Base-by-base conservation (phyloP, 1,140 invertebrate species). In the Lepidurus apus region DNA sequence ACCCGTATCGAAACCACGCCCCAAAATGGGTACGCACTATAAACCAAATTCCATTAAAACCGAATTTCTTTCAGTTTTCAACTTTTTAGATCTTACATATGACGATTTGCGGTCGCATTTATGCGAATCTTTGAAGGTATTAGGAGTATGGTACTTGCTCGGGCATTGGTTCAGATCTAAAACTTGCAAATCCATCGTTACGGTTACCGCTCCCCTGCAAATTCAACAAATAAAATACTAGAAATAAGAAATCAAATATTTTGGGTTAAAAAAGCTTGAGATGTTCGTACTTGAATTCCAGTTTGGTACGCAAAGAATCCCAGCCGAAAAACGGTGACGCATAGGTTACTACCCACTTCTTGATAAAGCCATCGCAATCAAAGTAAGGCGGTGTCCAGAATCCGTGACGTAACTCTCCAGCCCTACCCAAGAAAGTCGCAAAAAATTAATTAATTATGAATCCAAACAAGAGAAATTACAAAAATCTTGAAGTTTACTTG, bases 161-260 rank as follows among this genome's bases (percentile, higher is more conserved):
- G 95, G 93, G 84, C 97, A 99, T 86, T 98, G 97, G 85, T 97
- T 96, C 34, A 98, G 92, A 85, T 98, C 96, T 82, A 99, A 86
- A 83, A 95, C 91, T 83, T 93, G 84, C 81, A 98, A 88, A 83
- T 94, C 90, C 90, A 98, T 95, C 44, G 95, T 95, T 24, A 98
- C 95, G 80, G 93, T 91, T 11, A 98, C 95, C 79, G 95, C 93
- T 83, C 97, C 97, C 85, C 95, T 97, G 34, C 34, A 34, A 34
- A 34, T 34, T 0, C 34, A 87, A 81, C 91, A 87, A 80, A 79
- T 77, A 77, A 81, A 80, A 79, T 73, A n/a, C 5, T 4, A 2
- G 5, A 73, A 43, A 7, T 11, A 17, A 17, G 34, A 75, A 17
- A 75, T 11, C 74, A 42, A 17, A 26, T 75, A 9, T n/a, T 24